A percentile compares a stretch with the other conserved stretches of the same genome.
Evolutionary conservation across 2,888 invertebrate species (phyloP).

Genomic region (Sesia apiformis): DNA sequence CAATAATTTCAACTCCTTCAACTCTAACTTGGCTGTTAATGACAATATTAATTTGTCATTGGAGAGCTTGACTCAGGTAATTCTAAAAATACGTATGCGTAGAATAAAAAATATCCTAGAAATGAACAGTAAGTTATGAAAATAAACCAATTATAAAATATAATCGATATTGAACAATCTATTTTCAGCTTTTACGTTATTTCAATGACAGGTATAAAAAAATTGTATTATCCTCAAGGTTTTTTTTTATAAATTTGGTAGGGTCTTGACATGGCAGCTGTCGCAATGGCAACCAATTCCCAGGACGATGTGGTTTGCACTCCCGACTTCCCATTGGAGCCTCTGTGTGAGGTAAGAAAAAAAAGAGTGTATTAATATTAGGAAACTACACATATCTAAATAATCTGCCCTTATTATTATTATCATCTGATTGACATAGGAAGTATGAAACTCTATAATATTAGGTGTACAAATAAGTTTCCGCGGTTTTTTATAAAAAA

Average conservation of each 20-base stretch:
- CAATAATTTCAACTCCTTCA: slow-evolving; percentile 20
- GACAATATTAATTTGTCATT: slow-evolving; percentile 65
- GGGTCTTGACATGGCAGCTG: slow-evolving; percentile 58
- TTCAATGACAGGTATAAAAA: too few species aligned
- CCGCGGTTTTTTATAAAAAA: too few species aligned
- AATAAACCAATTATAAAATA: too few species aligned
- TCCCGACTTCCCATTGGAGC: slow-evolving; percentile 72
- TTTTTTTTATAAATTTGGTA: slow-evolving; percentile 12
- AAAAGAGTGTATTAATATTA: not conserved
- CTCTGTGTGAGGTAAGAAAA: slow-evolving; percentile 52
- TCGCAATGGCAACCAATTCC: slow-evolving; percentile 18
- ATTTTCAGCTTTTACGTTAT: too few species aligned
- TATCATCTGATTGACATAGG: not conserved
- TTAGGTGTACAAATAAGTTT: too few species aligned
- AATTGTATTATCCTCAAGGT: too few species aligned
- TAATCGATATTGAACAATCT: too few species aligned
- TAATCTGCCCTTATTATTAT: not conserved
- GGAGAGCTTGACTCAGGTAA: slow-evolving; percentile 65
- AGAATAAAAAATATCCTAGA: too few species aligned
- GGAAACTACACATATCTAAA: not conserved
- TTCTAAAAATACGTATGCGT: too few species aligned
- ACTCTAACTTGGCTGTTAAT: slow-evolving; percentile 18
- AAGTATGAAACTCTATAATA: too few species aligned
- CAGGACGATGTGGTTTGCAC: slow-evolving; percentile 76
- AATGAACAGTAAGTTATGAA: too few species aligned